Percentiles rank a stretch among this genome's conserved stretches.
phyloP scores from a whole-genome alignment of 1,140 invertebrate species.

The Drosophila kikkawai region DNA sequence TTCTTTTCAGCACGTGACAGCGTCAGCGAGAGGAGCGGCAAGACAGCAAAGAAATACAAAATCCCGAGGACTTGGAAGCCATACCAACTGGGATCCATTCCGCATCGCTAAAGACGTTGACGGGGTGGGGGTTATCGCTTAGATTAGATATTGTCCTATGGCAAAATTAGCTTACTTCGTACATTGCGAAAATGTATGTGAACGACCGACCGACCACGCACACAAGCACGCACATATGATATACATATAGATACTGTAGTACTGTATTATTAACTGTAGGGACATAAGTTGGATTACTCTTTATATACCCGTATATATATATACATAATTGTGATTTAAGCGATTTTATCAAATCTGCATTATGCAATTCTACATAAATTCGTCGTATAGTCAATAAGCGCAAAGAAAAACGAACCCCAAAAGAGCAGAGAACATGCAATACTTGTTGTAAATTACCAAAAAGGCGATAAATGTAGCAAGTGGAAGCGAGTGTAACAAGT shows the following conservation, averaged over 20 bases:
- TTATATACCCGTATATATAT: conserved; percentile 78
- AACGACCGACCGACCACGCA: conserved; percentile 31
- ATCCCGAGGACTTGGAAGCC: conserved; percentile 8
- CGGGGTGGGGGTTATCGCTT: conserved; percentile 43
- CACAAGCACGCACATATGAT: conserved; percentile 55
- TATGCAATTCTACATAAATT: conserved; percentile 81
- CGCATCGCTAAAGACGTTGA: conserved; percentile 19
- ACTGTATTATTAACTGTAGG: conserved; percentile 66
- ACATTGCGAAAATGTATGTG: conserved; percentile 40
- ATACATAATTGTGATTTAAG: conserved; percentile 85
- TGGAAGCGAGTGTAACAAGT: conserved; percentile 75
- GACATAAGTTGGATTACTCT: conserved; percentile 70
- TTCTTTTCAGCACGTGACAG: conserved; percentile 48
- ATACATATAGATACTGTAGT: conserved; percentile 67
- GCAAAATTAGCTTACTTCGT: conserved; percentile 49
- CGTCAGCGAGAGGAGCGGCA: background rate
- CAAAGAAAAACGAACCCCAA: conserved; percentile 44
- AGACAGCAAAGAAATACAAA: conserved; percentile 4
- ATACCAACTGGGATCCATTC: conserved; percentile 8
- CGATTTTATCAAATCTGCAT: conserved; percentile 84
- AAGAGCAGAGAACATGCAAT: conserved; percentile 63
- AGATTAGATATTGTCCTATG: conserved; percentile 52
- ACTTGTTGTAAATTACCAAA: conserved; percentile 81
- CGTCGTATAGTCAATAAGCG: conserved; percentile 73
- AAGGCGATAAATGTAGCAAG: conserved; percentile 51